Percentiles rank a stretch among this genome's conserved stretches.
Evolutionary conservation across 2,113 vertebrate species (phyloP).

Genomic region (Propithecus coquereli): DNA sequence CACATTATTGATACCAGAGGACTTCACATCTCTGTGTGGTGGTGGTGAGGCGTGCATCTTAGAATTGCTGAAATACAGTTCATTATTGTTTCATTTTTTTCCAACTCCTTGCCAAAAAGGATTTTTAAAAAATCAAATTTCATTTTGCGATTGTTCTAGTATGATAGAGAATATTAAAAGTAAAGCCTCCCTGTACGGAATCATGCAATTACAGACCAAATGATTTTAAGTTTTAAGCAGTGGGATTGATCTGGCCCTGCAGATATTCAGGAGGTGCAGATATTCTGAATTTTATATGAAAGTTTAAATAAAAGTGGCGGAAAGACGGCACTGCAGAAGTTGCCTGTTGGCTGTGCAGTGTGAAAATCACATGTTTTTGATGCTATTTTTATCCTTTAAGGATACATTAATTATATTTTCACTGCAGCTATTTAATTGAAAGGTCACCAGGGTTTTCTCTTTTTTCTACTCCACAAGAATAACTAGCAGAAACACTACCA

Average conservation of each 20-base stretch:
- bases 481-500: background rate
- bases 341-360: background rate
- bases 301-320: background rate
- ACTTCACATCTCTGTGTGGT: background rate
- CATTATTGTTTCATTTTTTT: background rate
- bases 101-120: slow-evolving; percentile 1
- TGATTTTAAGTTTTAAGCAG: background rate
- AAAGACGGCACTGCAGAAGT: background rate
- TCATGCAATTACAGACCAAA: background rate
- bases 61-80: background rate
- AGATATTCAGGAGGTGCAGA: background rate
- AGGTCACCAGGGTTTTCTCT: background rate
- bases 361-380: background rate
- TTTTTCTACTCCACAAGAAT: background rate
- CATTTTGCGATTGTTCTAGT: background rate
- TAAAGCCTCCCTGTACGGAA: background rate
- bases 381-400: background rate
- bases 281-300: background rate
- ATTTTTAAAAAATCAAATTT: background rate
- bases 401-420: background rate
- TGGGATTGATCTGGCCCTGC: background rate
- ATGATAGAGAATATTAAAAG: background rate
- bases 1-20: background rate
- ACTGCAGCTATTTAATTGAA: background rate
- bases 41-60: background rate